These are phyloP conservation scores for Furcifer pardalis DNA, from an alignment of 2,797 vertebrate species.

Conservation along the genomic window DNA sequence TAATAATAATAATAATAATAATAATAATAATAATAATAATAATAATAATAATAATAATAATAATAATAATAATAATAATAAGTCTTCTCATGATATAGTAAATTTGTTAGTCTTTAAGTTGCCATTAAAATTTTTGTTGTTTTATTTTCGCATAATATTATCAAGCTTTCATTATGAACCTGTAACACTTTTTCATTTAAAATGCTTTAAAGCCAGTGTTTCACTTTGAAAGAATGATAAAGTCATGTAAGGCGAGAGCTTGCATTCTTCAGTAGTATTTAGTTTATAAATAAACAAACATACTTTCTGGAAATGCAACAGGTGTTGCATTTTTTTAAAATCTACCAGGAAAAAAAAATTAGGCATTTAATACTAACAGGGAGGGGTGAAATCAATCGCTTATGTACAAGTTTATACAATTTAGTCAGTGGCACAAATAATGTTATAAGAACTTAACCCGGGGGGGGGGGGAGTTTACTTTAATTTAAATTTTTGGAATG, in stretches of 20 bases:
- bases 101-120: neutral
- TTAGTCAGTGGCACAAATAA: neutral
- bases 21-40: too few relatives aligned
- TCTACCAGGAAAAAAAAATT: conserved; percentile 31
- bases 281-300: neutral
- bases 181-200: neutral
- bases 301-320: conserved; percentile 37
- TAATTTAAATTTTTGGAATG: conserved; percentile 23
- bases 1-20: too few relatives aligned
- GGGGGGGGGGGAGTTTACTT: neutral
- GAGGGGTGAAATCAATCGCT: neutral
- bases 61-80: too few relatives aligned
- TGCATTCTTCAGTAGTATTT: conserved; percentile 1
- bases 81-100: neutral
- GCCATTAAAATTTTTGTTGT: neutral
- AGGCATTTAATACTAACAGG: neutral
- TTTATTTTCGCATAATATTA: neutral
- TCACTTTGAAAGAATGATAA: neutral
- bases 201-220: neutral
- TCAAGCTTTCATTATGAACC: neutral
- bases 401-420: conserved; percentile 26
- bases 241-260: neutral
- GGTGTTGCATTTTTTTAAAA: conserved; percentile 38
- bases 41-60: too few relatives aligned
- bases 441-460: too few relatives aligned